Percentiles rank a stretch among this genome's conserved stretches.
Conservation (phyloP, 2,888 invertebrate genomes). For the Gryllus longicercus region DNA sequence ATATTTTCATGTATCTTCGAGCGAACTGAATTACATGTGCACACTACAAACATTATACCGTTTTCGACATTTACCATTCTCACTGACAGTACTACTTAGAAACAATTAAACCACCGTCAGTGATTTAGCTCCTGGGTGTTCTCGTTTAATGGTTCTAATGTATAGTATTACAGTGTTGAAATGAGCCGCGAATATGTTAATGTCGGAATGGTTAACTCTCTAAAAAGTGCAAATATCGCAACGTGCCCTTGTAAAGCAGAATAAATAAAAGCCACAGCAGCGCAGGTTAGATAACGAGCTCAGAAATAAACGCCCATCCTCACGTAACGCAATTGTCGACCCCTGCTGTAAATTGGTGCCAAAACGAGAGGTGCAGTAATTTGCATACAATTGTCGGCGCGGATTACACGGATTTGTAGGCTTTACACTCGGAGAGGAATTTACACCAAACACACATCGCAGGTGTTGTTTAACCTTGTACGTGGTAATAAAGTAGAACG, state of each 20-base stretch:
- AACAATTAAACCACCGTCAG: not conserved
- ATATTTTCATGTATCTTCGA: too few species aligned
- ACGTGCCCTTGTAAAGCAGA: not conserved
- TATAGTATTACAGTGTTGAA: not conserved
- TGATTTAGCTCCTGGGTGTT: not conserved
- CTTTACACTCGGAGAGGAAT: too few species aligned
- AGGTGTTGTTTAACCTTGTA: too few species aligned
- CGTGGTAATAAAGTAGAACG: too few species aligned
- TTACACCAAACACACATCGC: too few species aligned
- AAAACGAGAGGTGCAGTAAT: not conserved
- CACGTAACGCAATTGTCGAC: not conserved
- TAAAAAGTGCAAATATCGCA: too few species aligned
- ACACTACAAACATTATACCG: not conserved
- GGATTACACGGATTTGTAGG: not conserved
- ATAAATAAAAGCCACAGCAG: not conserved
- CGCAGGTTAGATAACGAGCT: not conserved
- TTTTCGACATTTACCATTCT: not conserved
- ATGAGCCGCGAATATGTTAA: not conserved
- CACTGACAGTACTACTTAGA: not conserved
- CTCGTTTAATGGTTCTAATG: not conserved
- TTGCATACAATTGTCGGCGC: constrained; percentile 3
- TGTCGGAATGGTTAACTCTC: not conserved
- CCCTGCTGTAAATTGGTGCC: not conserved
- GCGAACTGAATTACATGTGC: too few species aligned
- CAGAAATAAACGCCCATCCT: not conserved